Percentiles rank a stretch among this genome's conserved stretches.
phyloP scores from a whole-genome alignment of 2,113 vertebrate species.

The Probosciger aterrimus region DNA sequence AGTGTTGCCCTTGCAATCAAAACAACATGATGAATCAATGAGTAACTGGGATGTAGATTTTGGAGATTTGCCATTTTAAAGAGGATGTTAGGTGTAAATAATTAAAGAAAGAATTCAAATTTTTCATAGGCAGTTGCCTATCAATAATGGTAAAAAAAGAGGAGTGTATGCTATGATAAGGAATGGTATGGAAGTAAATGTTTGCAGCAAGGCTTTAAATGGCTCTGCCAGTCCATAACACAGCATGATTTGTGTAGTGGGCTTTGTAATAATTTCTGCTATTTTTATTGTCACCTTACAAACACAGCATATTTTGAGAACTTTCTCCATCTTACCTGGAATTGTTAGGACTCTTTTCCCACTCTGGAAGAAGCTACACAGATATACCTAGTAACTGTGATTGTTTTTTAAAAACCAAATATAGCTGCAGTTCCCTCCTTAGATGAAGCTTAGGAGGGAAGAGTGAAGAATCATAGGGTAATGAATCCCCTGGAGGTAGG shows the following conservation, averaged over 20 bases:
- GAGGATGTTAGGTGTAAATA: background rate
- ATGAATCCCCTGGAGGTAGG: background rate
- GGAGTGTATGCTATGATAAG: background rate
- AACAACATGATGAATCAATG: background rate
- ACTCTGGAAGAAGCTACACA: background rate
- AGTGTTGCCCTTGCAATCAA: background rate
- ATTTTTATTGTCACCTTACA: background rate
- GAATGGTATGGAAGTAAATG: background rate
- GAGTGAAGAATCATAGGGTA: background rate
- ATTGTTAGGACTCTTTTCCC: background rate
- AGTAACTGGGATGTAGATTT: background rate
- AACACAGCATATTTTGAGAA: accelerated
- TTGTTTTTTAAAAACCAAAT: background rate
- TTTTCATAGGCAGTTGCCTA: background rate
- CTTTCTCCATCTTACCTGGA: background rate
- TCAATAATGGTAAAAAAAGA: background rate
- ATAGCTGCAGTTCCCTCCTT: background rate
- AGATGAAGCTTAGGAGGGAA: background rate
- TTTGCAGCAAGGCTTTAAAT: background rate
- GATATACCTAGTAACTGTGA: background rate
- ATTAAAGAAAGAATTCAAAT: background rate
- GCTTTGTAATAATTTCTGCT: background rate
- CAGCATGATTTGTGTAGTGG: accelerated
- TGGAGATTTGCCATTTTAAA: background rate
- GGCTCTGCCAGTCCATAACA: background rate